Evolutionary conservation across 2,113 vertebrate species (phyloP).

Genomic region (Todiramphus saurophagus): DNA sequence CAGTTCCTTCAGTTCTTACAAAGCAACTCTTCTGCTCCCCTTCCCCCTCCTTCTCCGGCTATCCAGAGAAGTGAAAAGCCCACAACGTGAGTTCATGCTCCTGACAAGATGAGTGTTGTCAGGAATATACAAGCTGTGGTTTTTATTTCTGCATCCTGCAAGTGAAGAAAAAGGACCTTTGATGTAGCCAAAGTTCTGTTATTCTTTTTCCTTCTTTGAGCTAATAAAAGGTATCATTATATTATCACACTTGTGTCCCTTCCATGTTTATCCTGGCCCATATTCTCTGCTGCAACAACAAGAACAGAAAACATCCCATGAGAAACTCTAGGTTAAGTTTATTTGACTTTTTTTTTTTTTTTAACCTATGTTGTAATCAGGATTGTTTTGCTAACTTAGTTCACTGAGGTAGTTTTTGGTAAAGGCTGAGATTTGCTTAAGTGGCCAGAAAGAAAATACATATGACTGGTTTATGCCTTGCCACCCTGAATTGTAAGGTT

Average conservation of each 20-base stretch:
- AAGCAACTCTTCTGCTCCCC: neutral
- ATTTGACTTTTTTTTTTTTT: constrained; percentile 64
- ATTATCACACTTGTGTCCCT: constrained; percentile 63
- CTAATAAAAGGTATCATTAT: constrained; percentile 67
- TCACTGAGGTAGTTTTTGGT: constrained; percentile 62
- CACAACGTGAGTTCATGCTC: neutral
- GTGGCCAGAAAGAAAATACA: constrained; percentile 59
- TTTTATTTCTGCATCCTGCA: constrained; percentile 56
- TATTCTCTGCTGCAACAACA: constrained; percentile 60
- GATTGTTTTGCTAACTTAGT: constrained; percentile 69
- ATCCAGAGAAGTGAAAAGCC: constrained; percentile 1
- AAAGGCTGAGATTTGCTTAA: constrained; percentile 61
- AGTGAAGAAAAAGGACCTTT: constrained; percentile 35
- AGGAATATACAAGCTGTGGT: constrained; percentile 33
- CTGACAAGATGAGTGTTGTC: constrained; percentile 52
- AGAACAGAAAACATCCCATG: constrained; percentile 63
- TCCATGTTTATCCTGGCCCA: constrained; percentile 61
- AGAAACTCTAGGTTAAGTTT: constrained; percentile 72
- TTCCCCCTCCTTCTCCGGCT: neutral
- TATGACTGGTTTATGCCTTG: constrained; percentile 50
- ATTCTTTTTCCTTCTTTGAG: constrained; percentile 15
- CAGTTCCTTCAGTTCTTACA: neutral
- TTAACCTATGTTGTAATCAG: constrained; percentile 53
- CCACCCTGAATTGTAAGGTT: constrained; percentile 62
- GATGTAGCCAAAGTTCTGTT: constrained; percentile 30